phyloP scores from a whole-genome alignment of 2,113 vertebrate species.

The Carlito syrichta region DNA sequence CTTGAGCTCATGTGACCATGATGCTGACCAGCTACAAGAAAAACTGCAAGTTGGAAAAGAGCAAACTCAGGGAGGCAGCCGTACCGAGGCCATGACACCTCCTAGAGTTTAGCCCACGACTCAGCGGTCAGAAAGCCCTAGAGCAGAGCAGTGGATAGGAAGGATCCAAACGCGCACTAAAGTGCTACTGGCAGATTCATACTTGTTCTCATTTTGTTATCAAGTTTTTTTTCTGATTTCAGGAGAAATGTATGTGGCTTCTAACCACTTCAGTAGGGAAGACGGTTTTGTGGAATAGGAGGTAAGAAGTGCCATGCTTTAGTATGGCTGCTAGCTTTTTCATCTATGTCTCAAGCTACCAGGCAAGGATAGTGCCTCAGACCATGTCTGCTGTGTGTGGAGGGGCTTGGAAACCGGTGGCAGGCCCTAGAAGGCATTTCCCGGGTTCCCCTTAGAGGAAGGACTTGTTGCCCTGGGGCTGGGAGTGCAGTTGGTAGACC shows the following conservation, averaged over 20 bases:
- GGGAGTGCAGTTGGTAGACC: not conserved
- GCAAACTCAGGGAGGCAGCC: too few species aligned
- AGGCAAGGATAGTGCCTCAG: rapidly evolving
- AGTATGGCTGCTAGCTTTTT: not conserved
- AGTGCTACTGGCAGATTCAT: not conserved
- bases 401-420: too few species aligned
- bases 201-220: not conserved
- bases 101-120: rapidly evolving
- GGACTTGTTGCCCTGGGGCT: rapidly evolving
- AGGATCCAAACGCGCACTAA: too few species aligned
- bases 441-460: too few species aligned
- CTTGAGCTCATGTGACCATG: not conserved
- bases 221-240: not conserved
- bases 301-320: too few species aligned
- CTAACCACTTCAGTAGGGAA: not conserved
- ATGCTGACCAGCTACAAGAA: not conserved
- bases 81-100: rapidly evolving
- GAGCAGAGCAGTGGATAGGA: not conserved
- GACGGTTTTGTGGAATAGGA: not conserved
- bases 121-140: not conserved
- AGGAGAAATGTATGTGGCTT: not conserved
- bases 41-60: not conserved
- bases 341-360: not conserved
- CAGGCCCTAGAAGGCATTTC: rapidly evolving
- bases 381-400: not conserved